A percentile compares a stretch with the other conserved stretches of the same genome.
These are phyloP conservation scores for Mesocentrotus franciscanus DNA, from an alignment of 53 echinoderm and acorn worm species.

Conservation along the genomic window DNA sequence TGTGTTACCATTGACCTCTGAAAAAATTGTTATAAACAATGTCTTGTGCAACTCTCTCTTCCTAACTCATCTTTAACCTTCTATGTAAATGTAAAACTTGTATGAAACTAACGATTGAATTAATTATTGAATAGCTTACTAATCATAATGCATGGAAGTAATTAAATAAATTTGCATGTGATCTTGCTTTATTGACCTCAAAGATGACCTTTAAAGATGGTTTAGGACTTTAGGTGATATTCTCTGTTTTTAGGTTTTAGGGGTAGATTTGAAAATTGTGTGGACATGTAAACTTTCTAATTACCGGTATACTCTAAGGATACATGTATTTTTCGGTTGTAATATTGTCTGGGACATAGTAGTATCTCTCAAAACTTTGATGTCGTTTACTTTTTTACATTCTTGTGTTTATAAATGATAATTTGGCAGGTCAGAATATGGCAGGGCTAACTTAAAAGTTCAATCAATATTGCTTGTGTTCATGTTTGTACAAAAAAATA, in stretches of 20 bases:
- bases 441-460: too few relatives aligned
- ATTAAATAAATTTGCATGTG: neutral
- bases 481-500: too few relatives aligned
- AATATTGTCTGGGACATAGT: neutral
- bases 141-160: too few relatives aligned
- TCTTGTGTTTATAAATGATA: neutral
- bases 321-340: too few relatives aligned
- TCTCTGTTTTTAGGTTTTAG: too few relatives aligned
- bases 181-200: neutral
- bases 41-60: neutral
- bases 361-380: neutral
- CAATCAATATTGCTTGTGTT: too few relatives aligned
- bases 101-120: neutral
- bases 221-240: too few relatives aligned
- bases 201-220: neutral
- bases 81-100: neutral
- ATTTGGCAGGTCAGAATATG: neutral
- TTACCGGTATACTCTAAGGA: too few relatives aligned
- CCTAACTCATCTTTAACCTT: neutral
- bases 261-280: too few relatives aligned
- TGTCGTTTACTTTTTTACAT: neutral
- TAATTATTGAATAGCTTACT: too few relatives aligned
- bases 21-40: neutral
- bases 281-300: too few relatives aligned
- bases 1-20: neutral